These are phyloP conservation scores for Spermophilus dauricus DNA, from an alignment of 2,113 vertebrate species.

Conservation along the genomic window DNA sequence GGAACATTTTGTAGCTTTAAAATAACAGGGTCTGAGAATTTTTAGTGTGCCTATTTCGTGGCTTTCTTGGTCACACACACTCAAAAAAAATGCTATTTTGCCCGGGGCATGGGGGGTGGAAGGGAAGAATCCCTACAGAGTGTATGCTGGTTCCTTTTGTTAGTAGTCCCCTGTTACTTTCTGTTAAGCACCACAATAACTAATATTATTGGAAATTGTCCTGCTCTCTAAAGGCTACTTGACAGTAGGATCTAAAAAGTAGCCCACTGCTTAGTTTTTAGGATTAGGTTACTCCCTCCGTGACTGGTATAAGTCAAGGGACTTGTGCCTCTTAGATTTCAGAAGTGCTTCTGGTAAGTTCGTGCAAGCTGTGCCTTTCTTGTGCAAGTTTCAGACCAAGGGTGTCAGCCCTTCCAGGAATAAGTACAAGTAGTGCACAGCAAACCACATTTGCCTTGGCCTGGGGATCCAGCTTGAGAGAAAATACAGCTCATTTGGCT, in stretches of 20 bases:
- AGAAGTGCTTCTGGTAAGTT: background rate
- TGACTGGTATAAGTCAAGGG: background rate
- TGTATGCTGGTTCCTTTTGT: background rate
- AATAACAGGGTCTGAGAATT: constrained; percentile 42
- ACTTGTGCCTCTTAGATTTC: background rate
- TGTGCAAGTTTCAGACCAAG: background rate
- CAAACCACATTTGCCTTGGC: constrained; percentile 11
- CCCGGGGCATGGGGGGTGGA: background rate
- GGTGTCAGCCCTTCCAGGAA: background rate
- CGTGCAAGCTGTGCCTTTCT: constrained; percentile 15
- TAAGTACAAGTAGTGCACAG: background rate
- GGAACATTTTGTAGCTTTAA: background rate
- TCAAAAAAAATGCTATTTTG: background rate
- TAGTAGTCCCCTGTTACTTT: constrained; percentile 33
- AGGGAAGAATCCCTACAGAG: background rate
- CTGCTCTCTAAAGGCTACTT: background rate
- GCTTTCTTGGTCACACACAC: background rate
- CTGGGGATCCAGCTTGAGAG: background rate
- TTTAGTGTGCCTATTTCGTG: constrained; percentile 50
- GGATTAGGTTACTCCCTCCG: background rate
- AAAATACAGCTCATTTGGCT: background rate
- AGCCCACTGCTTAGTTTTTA: background rate
- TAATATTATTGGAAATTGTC: background rate
- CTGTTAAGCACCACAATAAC: background rate
- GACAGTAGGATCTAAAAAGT: background rate